Base-by-base conservation (phyloP, 1,140 invertebrate genomes). In the Rhysida immarginata region DNA sequence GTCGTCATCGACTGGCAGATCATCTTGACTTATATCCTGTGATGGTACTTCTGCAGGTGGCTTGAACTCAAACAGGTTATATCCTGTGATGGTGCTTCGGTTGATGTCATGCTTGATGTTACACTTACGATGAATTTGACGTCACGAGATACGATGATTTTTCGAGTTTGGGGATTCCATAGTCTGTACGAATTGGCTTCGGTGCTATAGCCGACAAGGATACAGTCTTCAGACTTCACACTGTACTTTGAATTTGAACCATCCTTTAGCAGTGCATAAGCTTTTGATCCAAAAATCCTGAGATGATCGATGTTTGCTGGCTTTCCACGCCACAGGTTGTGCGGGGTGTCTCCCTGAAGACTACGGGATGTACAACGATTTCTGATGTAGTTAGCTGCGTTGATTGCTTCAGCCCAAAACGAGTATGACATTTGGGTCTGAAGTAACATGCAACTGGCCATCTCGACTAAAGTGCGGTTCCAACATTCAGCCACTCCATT, bases 331-430 rank as follows among this genome's bases (percentile, higher is more conserved):
- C n/a, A n/a, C 29, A 35, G 29, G 5, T 35, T 16, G 5, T 16
- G 29, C 16, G 16, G 16, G 29, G 29, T 35, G 5, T 35, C 16
- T 5, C 29, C 29, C 5, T 35, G 5, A 35, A 35, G 29, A 8
- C 5, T 8, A 35, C 5, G 5, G 5, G 29, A 35, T 8, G 16
- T 35, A 16, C 53, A n/a, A n/a, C 35, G 26, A 49, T 61, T 61
- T 20, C 23, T 23, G 21, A 61, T 14, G 29, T 65, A 61, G 16
- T 49, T 41, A 1, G 64, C 59, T 5, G 61, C 50, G 21, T 46
- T 58, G 13, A 64, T 41, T 16, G 60, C 63, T 54, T 66, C 62
- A 18, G 58, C 43, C 61, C 65, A 64, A 48, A 65, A 49, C 1
- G 26, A 43, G 25, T 61, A 51, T 23, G 61, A 55, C 13, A 68